These are phyloP conservation scores for Ochotona princeps DNA, from an alignment of 2,113 vertebrate species.

Conservation along the genomic window DNA sequence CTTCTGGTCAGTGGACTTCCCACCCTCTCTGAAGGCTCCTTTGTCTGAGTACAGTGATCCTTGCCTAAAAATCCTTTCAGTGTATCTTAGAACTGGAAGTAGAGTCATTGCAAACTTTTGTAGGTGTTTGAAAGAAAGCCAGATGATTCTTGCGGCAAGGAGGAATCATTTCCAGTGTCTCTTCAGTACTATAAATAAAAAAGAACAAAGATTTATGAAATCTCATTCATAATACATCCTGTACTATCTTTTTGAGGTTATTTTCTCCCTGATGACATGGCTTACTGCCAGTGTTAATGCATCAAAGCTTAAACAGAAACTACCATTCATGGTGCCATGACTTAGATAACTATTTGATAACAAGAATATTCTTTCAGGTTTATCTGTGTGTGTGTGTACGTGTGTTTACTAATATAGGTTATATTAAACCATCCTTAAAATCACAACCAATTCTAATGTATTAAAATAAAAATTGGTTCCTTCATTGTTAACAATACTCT, in stretches of 20 bases:
- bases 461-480: conserved; percentile 17
- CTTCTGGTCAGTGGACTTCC: neutral
- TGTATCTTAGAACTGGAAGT: neutral
- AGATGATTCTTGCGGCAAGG: neutral
- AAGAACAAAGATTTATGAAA: neutral
- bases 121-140: neutral
- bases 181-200: conserved; percentile 4
- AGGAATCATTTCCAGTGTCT: neutral
- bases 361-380: neutral
- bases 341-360: neutral
- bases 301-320: neutral
- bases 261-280: neutral
- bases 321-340: neutral
- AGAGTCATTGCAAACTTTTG: neutral
- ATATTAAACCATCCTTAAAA: neutral
- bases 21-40: neutral
- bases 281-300: neutral
- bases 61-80: neutral
- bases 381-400: neutral
- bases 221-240: neutral
- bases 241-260: conserved; percentile 13
- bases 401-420: neutral
- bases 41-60: neutral
- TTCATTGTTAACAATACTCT: conserved; percentile 24
- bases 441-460: conserved; percentile 1